These are phyloP conservation scores for Cinara cedri DNA, from an alignment of 2,888 invertebrate species.

Conservation along the genomic window DNA sequence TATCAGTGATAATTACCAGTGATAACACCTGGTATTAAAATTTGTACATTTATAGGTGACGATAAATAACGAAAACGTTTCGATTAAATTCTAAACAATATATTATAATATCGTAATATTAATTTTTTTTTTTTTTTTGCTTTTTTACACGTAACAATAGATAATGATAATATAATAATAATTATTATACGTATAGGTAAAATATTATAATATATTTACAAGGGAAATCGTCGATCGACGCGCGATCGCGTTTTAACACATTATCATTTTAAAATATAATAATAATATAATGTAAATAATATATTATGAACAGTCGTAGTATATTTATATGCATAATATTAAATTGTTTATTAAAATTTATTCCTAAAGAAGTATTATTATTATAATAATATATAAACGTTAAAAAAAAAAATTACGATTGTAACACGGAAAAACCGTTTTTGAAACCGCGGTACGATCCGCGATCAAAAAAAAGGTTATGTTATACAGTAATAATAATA, in stretches of 20 bases:
- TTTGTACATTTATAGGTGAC: not conserved
- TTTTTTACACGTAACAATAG: conserved; percentile 48
- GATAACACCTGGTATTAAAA: too few relatives aligned
- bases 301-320: not conserved
- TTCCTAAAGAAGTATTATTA: too few relatives aligned
- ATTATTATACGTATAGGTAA: too few relatives aligned
- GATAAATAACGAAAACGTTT: not conserved
- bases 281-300: not conserved
- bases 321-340: conserved; percentile 27
- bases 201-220: conserved; percentile 39
- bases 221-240: conserved; percentile 7
- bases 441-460: not conserved
- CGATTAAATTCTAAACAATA: conserved; percentile 54
- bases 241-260: not conserved
- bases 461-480: not conserved
- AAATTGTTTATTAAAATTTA: conserved; percentile 23
- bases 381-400: not conserved
- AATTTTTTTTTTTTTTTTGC: conserved; percentile 38
- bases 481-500: conserved; percentile 12
- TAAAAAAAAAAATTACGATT: too few relatives aligned
- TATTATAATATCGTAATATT: conserved; percentile 19
- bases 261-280: too few relatives aligned
- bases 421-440: too few relatives aligned
- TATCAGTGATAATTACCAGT: too few relatives aligned
- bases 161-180: conserved; percentile 26